Conservation (phyloP, 1,140 invertebrate species). For the Drosophila funebris region DNA sequence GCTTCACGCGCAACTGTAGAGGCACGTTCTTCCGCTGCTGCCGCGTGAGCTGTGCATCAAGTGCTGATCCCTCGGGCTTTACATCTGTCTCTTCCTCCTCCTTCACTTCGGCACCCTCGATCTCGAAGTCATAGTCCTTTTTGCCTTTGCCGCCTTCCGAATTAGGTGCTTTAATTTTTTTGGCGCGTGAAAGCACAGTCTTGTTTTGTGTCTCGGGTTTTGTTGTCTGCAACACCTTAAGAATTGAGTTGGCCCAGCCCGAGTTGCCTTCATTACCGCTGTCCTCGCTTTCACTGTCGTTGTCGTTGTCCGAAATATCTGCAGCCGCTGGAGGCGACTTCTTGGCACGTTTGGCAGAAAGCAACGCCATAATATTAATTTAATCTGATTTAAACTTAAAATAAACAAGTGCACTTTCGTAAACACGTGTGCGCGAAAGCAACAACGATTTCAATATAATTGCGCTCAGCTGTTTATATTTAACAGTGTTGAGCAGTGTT, state of each 20-base stretch:
- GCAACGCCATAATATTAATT: constrained; percentile 45
- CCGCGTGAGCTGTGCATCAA: constrained; percentile 58
- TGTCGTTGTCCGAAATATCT: constrained; percentile 55
- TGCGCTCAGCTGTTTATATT: not conserved
- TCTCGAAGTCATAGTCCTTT: constrained; percentile 84
- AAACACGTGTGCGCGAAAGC: constrained; percentile 28
- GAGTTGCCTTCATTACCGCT: constrained; percentile 48
- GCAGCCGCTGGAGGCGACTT: not conserved
- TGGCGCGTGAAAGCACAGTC: constrained; percentile 50
- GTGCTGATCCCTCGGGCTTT: constrained; percentile 77
- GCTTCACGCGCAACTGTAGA: constrained; percentile 89
- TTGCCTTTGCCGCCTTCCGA: not conserved
- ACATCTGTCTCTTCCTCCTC: constrained; percentile 84
- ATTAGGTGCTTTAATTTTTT: constrained; percentile 13
- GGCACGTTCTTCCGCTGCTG: constrained; percentile 85
- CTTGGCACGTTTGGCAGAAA: constrained; percentile 32
- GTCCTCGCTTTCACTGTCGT: constrained; percentile 4
- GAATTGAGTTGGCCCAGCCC: constrained; percentile 64
- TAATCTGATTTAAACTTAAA: not conserved
- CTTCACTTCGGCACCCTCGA: constrained; percentile 84
- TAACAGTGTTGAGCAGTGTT: not conserved
- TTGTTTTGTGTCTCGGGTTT: constrained; percentile 49
- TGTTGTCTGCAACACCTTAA: constrained; percentile 54
- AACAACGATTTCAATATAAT: not conserved
- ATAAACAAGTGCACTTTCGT: constrained; percentile 4